Evolutionary conservation across 1,140 invertebrate genomes (phyloP).

Genomic region (Caenorhabditis briggsae): DNA sequence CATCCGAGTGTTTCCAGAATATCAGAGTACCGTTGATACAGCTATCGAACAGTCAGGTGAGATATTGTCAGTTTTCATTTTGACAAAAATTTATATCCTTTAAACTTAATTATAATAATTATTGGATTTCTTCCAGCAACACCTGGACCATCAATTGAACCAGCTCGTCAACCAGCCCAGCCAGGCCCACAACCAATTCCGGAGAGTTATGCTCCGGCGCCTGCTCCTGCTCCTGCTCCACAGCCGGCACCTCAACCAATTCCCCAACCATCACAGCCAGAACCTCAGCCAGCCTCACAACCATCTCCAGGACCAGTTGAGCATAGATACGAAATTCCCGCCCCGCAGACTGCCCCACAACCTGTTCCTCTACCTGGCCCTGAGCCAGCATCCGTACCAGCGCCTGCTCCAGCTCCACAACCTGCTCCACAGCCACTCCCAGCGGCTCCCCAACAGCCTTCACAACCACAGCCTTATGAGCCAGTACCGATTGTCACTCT

Average conservation of each 20-base stretch:
- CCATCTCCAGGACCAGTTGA: conserved; percentile 27
- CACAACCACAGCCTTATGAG: background rate
- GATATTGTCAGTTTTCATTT: background rate
- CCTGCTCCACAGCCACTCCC: background rate
- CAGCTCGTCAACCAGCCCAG: background rate
- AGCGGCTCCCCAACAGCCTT: background rate
- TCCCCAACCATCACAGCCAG: background rate
- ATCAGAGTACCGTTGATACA: conserved; percentile 38
- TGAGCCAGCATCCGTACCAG: background rate
- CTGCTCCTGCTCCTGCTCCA: background rate
- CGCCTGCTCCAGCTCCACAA: background rate
- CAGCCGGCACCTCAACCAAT: background rate
- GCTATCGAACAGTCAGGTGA: conserved; percentile 29
- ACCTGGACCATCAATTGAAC: conserved; percentile 8
- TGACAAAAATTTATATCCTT: background rate
- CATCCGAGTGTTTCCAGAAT: conserved; percentile 29
- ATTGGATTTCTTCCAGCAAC: background rate
- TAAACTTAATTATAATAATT: no score
- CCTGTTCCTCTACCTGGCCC: background rate
- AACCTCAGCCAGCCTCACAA: background rate
- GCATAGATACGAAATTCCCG: conserved; percentile 38
- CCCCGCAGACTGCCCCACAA: background rate
- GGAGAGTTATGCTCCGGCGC: no score
- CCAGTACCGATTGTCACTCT: background rate
- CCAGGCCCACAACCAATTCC: background rate